Evolutionary conservation across 2,888 invertebrate species (phyloP), one percentile per base, ranked within the genome.

Genomic region (Trissoscelio sp.): DNA sequence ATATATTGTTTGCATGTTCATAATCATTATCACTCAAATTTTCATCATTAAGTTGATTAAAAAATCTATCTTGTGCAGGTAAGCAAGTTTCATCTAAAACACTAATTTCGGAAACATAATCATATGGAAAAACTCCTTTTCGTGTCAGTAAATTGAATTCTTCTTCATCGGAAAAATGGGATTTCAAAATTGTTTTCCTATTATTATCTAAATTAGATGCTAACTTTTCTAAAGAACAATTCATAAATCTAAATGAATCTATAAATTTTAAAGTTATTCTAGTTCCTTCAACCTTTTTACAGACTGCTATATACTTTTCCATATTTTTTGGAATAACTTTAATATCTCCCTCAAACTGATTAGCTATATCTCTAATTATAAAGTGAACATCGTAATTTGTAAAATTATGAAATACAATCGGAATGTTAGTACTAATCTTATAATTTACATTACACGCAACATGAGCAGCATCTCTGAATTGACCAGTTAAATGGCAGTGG

Each of bases 301-400:
- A 5, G 3, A 28, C 6, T 28, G 28, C 6, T 5, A 28, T 28
- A 62, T 87, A 90, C 77, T 85, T 85, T 83, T 91, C 89, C 58
- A 87, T 87, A 64, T 86, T 88, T 16, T 83, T 53, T 0, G 89
- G 84, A 16, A 89, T 83, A 5, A 89, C 48, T 12, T 77, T 77
- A 7, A 88, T 78, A 16, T 69, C 14, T 2, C 86, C 85, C 6
- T 80, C 80, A 66, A 81, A 69, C 22, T 0, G 3, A 20, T 48
- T 81, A 44, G 11, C 0, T 28, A 66, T 9, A 14, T 60, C 69
- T 31, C 22, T 42, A 24, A 64, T 73, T n/a, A 73, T 11, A 34
- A 62, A 64, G 28, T 64, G 46, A n/a, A 79, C 42, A 51, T 85
- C 83, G 74, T 84, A 83, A 6, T 83, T 85, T 11, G 22, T 24